Base-by-base conservation (phyloP, 2,888 invertebrate species). In the Epistrophe eligans region DNA sequence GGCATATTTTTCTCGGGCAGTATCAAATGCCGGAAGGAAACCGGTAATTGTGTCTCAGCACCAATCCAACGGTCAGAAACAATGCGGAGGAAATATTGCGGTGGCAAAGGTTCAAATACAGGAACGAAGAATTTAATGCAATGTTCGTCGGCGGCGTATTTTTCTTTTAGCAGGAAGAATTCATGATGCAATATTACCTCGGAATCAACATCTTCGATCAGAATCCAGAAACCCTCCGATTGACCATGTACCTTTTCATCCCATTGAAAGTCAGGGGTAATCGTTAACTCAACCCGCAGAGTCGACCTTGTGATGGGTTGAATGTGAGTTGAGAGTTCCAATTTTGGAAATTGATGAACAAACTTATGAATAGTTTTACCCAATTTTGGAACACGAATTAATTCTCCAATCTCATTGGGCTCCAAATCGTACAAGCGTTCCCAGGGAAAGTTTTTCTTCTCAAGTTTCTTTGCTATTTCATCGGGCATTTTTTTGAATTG, bases 201-300 rank as follows among this genome's bases (percentile, higher is more conserved):
- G 0, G 97, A 97, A 93, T 97, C 97, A 11, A 97, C 97, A 90
- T 97, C 97, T 90, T 97, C 97, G 0, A 97, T 97, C 7, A 97
- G 93, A 90, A 97, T 96, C 97, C 97, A 97, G 92, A 97, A 97
- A 0, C 96, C 97, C 92, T 97, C 97, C 0, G 96, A 96, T 48
- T 95, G 95, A 0, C 96, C 96, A 90, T 96, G 96, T 45, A 95
- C 94, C 93, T 99, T 99, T 88, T 99, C 99, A 90, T 99, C 99
- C 99, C 99, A 99, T 91, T 99, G 98, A 93, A 99, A 99, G 93
- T 99, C 99, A 0, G 99, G 99, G 0, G 98, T 98, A 82, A 99
- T 98, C 0, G 99, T 99, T 17, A 99, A 93, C 93, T 99, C 99
- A 0, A 99, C 98, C 74, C 98, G 94, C 24, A 99, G 93, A 0